Conservation (phyloP, 1,140 invertebrate genomes). For the Drosophila ogumai region DNA sequence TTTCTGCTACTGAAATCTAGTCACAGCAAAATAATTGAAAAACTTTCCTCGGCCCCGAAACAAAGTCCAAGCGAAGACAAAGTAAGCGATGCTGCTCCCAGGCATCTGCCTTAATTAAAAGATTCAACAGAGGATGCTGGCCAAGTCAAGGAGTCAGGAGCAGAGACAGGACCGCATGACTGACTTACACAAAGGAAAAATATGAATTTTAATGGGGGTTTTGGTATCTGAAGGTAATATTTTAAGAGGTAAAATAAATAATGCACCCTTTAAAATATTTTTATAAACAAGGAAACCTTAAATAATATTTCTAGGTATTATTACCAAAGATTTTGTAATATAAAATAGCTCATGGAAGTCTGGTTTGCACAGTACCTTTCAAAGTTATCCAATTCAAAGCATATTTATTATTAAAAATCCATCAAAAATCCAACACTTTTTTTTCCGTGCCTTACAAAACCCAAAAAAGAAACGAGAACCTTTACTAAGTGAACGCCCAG, state of each 20-base stretch:
- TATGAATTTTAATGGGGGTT: background rate
- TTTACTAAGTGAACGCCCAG: slow-evolving; percentile 6
- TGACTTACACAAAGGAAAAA: slow-evolving; percentile 9
- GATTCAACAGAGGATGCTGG: slow-evolving; percentile 41
- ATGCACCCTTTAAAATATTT: background rate
- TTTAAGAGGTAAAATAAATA: background rate
- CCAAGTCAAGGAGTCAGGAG: slow-evolving; percentile 17
- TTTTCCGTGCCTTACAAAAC: slow-evolving; percentile 4
- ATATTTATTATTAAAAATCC: background rate
- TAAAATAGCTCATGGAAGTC: background rate
- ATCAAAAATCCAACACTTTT: background rate
- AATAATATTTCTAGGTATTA: background rate
- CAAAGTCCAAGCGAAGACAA: slow-evolving; percentile 17
- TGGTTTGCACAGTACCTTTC: background rate
- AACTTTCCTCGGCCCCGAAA: slow-evolving; percentile 50
- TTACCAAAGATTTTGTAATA: background rate
- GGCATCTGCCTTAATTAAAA: slow-evolving; percentile 71
- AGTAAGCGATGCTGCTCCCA: slow-evolving; percentile 40
- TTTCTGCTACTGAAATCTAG: slow-evolving; percentile 46
- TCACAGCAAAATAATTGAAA: slow-evolving; percentile 78
- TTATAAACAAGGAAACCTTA: background rate
- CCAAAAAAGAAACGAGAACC: slow-evolving; percentile 2
- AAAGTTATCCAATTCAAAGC: too few species aligned
- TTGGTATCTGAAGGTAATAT: background rate
- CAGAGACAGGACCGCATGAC: background rate